Conservation (phyloP, 2,888 invertebrate genomes). For the Pollenia amentaria region DNA sequence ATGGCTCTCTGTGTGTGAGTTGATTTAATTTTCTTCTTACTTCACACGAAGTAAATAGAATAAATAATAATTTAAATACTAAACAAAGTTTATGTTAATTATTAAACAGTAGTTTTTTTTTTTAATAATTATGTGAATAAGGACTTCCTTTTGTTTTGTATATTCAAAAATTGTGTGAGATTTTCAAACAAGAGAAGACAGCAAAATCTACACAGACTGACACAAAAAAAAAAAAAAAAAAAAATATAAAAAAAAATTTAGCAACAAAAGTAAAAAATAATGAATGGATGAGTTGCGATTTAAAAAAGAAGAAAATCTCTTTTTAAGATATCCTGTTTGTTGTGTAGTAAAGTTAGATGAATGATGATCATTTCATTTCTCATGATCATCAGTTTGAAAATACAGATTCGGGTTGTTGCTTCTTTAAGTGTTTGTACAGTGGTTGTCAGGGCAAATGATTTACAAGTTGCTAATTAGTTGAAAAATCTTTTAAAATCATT, state of each 20-base stretch:
- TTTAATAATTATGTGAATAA: not conserved
- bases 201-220: conserved; percentile 3
- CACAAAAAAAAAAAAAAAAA: conserved; percentile 7
- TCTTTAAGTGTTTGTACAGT: conserved; percentile 36
- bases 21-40: not conserved
- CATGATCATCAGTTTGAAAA: conserved; percentile 44
- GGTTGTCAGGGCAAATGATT: not conserved
- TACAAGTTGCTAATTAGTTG: not conserved
- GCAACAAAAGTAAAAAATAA: conserved; percentile 35
- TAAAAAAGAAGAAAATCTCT: conserved; percentile 18
- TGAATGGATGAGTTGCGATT: conserved; percentile 15
- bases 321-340: conserved; percentile 69
- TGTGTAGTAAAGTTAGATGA: conserved; percentile 32
- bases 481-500: not conserved
- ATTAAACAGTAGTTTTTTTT: not conserved
- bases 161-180: conserved; percentile 18
- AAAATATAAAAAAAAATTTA: conserved; percentile 33
- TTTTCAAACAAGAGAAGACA: conserved; percentile 26
- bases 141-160: conserved; percentile 31
- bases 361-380: conserved; percentile 54
- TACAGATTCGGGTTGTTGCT: conserved; percentile 26
- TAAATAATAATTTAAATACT: no score
- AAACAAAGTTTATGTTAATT: not conserved
- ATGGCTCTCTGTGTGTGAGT: not conserved
- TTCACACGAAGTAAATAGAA: not conserved